Percentiles rank a stretch among this genome's conserved stretches.
These are phyloP conservation scores for Pseudochirops corinnae DNA, from an alignment of 2,797 vertebrate genomes.

Conservation along the genomic window DNA sequence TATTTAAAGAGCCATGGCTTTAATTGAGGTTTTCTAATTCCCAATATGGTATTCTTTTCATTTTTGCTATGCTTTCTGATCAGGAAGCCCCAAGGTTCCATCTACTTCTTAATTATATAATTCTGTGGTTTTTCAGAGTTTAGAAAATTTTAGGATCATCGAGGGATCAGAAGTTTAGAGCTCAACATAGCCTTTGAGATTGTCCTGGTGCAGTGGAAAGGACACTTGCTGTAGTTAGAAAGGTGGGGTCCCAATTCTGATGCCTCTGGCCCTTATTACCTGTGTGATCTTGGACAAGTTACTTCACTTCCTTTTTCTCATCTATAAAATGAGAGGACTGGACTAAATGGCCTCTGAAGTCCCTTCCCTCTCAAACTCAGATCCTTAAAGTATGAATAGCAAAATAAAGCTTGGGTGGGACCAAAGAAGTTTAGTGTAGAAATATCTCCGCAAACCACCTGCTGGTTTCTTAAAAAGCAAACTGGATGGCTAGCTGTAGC, in stretches of 20 bases:
- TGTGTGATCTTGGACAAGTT: neutral
- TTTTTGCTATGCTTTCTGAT: neutral
- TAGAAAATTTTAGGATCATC: neutral
- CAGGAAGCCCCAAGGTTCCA: neutral
- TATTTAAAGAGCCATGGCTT: conserved; percentile 38
- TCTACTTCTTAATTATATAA: neutral
- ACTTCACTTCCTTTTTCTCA: neutral
- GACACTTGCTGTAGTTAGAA: neutral
- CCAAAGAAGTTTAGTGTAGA: neutral
- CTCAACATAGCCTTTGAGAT: neutral
- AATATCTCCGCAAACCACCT: conserved; percentile 2
- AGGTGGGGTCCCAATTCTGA: neutral
- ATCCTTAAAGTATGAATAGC: neutral
- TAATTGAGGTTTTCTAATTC: neutral
- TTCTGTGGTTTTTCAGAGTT: neutral
- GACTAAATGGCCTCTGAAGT: neutral
- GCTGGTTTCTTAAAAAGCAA: conserved; percentile 45
- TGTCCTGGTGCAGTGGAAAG: neutral
- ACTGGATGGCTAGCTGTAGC: conserved; percentile 52
- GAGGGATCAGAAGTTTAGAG: neutral
- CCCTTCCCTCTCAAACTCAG: neutral
- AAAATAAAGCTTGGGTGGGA: neutral
- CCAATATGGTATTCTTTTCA: neutral
- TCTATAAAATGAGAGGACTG: neutral
- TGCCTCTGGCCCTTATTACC: neutral